Conservation (phyloP, 2,113 vertebrate genomes). For the Coptodon bakossiorum region DNA sequence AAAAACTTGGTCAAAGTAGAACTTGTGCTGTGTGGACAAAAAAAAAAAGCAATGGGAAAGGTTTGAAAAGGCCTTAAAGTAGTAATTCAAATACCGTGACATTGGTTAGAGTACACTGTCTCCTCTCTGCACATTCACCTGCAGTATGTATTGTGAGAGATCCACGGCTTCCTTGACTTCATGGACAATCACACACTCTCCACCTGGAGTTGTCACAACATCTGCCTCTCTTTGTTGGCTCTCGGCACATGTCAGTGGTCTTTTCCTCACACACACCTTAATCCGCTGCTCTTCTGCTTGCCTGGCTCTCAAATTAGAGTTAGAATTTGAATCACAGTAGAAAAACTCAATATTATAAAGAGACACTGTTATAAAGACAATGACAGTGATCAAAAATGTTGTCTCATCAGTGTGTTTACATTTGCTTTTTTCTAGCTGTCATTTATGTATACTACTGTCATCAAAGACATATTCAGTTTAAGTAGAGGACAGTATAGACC, state of each 20-base stretch:
- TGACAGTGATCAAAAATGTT: neutral
- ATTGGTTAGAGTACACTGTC: neutral
- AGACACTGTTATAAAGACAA: neutral
- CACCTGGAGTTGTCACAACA: conserved; percentile 75
- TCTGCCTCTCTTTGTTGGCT: conserved; percentile 76
- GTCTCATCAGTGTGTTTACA: neutral
- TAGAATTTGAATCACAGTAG: neutral
- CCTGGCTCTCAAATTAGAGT: conserved; percentile 7
- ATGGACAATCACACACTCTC: conserved; percentile 78
- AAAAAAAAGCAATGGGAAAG: neutral
- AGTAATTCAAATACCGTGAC: neutral
- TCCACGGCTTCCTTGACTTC: conserved; percentile 88
- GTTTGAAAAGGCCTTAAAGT: neutral
- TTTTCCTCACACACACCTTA: conserved; percentile 86
- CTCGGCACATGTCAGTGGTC: conserved; percentile 77
- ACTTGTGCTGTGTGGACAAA: conserved; percentile 82
- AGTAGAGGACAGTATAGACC: neutral
- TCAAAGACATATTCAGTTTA: neutral
- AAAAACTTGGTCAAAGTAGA: conserved; percentile 93
- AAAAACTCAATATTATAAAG: neutral
- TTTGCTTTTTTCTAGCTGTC: neutral
- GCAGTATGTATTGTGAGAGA: conserved; percentile 83
- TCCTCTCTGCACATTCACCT: conserved; percentile 64
- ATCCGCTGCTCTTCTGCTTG: conserved; percentile 76
- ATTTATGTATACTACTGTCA: neutral